phyloP scores from a whole-genome alignment of 2,797 vertebrate species.

The Halcyon badia region DNA sequence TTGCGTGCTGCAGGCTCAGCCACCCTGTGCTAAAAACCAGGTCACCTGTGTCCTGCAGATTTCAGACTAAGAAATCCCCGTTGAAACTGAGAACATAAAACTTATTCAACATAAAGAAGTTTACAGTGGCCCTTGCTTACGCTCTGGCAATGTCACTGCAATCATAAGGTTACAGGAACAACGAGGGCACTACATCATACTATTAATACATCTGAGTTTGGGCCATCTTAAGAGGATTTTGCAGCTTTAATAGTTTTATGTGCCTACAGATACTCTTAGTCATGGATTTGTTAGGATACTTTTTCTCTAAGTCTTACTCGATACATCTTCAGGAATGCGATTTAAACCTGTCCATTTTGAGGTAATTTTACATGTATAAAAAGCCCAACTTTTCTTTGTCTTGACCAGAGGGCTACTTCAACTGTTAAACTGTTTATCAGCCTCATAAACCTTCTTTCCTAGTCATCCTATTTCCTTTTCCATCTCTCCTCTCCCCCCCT shows the following conservation, averaged over 20 bases:
- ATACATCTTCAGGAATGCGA: neutral
- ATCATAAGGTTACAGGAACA: slow-evolving; percentile 35
- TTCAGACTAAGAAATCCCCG: neutral
- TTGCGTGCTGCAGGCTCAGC: neutral
- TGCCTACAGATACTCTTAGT: slow-evolving; percentile 40
- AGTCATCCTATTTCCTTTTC: neutral
- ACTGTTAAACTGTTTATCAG: neutral
- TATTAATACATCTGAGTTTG: neutral
- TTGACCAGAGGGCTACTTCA: neutral
- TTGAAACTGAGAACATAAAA: neutral
- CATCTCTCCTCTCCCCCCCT: neutral
- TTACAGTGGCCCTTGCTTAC: neutral
- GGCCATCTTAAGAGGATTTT: slow-evolving; percentile 35
- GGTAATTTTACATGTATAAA: neutral
- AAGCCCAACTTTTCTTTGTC: neutral
- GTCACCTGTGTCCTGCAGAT: neutral
- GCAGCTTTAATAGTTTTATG: slow-evolving; percentile 53
- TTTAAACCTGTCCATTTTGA: slow-evolving; percentile 35
- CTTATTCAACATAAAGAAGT: neutral
- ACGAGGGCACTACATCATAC: neutral
- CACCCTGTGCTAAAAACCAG: fast-evolving
- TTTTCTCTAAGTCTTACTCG: slow-evolving; percentile 40
- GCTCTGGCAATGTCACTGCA: slow-evolving; percentile 1
- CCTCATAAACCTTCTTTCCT: slow-evolving; percentile 8
- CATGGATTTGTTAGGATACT: slow-evolving; percentile 41